Evolutionary conservation across 2,888 invertebrate genomes (phyloP).

Genomic region (Deilephila porcellus): DNA sequence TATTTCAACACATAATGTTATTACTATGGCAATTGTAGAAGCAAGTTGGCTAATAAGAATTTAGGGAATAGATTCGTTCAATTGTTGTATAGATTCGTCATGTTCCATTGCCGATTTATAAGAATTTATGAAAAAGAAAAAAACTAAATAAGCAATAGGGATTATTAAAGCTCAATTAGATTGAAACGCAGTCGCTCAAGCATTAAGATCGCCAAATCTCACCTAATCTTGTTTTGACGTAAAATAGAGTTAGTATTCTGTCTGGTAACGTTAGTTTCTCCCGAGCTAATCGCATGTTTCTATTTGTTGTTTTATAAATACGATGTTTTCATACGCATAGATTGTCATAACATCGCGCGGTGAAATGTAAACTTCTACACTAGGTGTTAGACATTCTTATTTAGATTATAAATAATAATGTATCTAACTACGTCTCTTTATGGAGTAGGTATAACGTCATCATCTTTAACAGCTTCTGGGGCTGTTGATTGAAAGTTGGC

Average conservation of each 20-base stretch:
- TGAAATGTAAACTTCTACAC: constrained; percentile 20
- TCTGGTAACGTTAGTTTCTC: neutral
- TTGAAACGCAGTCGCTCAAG: no score
- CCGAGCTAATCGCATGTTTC: neutral
- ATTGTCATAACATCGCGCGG: constrained; percentile 12
- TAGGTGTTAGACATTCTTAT: constrained; percentile 9
- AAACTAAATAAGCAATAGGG: no score
- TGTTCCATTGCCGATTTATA: neutral
- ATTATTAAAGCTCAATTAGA: no score
- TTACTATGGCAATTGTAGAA: neutral
- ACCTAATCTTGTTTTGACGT: no score
- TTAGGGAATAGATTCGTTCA: neutral
- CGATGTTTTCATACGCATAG: constrained; percentile 15
- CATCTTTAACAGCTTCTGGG: no score
- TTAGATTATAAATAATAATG: no score
- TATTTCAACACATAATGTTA: neutral
- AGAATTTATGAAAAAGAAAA: neutral
- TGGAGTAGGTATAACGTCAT: no score
- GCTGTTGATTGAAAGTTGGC: no score
- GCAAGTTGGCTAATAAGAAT: neutral
- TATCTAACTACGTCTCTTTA: no score
- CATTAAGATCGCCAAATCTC: no score
- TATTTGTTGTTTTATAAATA: constrained; percentile 27
- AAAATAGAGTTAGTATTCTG: neutral
- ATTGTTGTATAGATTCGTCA: no score